Evolutionary conservation across 2,113 vertebrate species (phyloP).

Genomic region (Phoenicopterus ruber): DNA sequence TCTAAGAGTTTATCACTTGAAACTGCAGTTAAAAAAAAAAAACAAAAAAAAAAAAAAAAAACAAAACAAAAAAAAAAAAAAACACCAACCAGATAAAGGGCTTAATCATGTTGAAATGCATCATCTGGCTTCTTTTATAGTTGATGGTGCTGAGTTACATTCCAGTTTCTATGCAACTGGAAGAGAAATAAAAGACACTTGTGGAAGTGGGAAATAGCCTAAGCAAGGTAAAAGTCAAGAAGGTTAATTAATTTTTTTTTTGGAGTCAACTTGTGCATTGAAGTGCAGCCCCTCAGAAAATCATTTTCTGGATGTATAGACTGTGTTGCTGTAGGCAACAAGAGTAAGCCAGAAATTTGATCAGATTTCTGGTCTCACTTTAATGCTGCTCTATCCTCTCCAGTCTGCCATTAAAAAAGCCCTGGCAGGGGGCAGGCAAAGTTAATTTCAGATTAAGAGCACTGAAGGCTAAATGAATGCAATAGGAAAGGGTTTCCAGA

Average conservation of each 20-base stretch:
- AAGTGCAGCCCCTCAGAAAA: constrained; percentile 1
- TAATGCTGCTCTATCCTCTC: background rate
- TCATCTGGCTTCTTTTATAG: background rate
- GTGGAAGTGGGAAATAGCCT: background rate
- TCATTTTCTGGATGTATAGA: background rate
- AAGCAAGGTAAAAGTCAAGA: background rate
- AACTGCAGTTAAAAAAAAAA: background rate
- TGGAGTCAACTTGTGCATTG: background rate
- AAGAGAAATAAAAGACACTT: background rate
- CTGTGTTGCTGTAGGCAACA: background rate
- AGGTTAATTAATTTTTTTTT: background rate
- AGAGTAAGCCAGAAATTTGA: background rate
- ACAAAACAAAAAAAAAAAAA: background rate
- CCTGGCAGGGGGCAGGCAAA: background rate
- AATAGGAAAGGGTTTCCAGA: background rate
- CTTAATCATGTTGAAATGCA: background rate
- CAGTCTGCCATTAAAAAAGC: background rate
- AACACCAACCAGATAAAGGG: no score
- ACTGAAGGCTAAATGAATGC: background rate
- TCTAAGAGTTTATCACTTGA: background rate
- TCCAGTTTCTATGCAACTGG: background rate
- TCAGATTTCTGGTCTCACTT: background rate
- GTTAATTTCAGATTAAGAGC: background rate
- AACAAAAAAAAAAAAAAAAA: background rate
- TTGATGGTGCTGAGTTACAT: background rate